These are phyloP conservation scores for Coboldia fuscipes DNA, from an alignment of 1,140 invertebrate species.

Conservation along the genomic window DNA sequence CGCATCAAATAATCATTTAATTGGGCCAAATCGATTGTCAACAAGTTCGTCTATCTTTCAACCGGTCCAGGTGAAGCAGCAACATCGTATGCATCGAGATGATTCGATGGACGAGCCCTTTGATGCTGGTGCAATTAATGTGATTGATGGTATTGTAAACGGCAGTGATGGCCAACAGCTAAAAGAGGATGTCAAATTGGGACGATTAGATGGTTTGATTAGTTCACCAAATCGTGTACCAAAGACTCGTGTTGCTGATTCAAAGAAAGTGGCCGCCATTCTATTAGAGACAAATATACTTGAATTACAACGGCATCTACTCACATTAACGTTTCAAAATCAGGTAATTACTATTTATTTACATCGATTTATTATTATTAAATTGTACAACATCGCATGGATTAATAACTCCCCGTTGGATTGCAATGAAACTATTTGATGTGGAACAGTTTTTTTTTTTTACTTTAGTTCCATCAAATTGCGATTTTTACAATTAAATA, in stretches of 20 bases:
- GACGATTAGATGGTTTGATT: constrained; percentile 26
- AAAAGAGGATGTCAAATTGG: constrained; percentile 14
- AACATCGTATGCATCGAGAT: too few species aligned
- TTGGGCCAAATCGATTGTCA: constrained; percentile 11
- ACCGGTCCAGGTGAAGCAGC: background rate
- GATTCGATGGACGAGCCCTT: too few species aligned
- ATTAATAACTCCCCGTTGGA: too few species aligned
- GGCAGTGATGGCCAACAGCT: constrained; percentile 6
- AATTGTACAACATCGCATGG: too few species aligned
- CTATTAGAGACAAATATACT: constrained; percentile 56
- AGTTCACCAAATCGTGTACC: constrained; percentile 26
- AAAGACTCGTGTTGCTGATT: constrained; percentile 31
- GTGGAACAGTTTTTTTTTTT: too few species aligned
- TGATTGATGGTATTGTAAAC: too few species aligned
- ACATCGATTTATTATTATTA: too few species aligned
- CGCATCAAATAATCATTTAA: too few species aligned
- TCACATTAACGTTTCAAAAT: constrained; percentile 63
- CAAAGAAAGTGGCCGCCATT: constrained; percentile 57
- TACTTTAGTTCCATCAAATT: too few species aligned
- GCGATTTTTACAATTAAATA: too few species aligned
- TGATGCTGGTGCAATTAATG: too few species aligned
- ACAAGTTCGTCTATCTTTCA: constrained; percentile 2
- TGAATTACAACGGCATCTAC: constrained; percentile 61
- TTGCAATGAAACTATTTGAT: too few species aligned
- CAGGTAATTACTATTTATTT: constrained; percentile 31